Percentiles rank a stretch among this genome's conserved stretches.
Evolutionary conservation across 1,140 invertebrate genomes (phyloP).

Genomic region (Camponotus vicinus): DNA sequence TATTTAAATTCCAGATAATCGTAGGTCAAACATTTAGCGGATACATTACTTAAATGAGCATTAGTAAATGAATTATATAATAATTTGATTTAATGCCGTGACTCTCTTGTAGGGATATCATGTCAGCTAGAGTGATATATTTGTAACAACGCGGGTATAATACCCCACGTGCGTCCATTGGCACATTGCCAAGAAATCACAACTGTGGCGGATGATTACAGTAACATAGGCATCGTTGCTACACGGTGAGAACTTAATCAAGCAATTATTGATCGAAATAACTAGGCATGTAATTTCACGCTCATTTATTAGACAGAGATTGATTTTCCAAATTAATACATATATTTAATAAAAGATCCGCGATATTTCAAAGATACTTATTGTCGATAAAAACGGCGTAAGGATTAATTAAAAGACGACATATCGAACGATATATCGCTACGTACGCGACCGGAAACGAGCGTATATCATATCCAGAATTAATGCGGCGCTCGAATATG

Average conservation of each 20-base stretch:
- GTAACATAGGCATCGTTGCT: constrained; percentile 58
- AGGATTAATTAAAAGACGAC: background rate
- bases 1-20: background rate
- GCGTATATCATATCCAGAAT: constrained; percentile 34
- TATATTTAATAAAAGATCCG: background rate
- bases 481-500: constrained; percentile 38
- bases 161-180: constrained; percentile 61
- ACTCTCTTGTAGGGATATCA: background rate
- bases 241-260: constrained; percentile 67
- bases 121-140: constrained; percentile 61
- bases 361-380: background rate
- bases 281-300: constrained; percentile 33
- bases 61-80: constrained; percentile 46
- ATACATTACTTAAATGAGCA: constrained; percentile 26
- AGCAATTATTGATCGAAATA: constrained; percentile 29
- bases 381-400: background rate
- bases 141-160: constrained; percentile 56
- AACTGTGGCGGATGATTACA: constrained; percentile 59
- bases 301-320: background rate
- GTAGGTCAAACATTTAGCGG: background rate
- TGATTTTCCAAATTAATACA: background rate
- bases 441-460: constrained; percentile 5
- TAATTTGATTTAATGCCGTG: constrained; percentile 38
- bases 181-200: constrained; percentile 57
- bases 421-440: background rate